phyloP scores from a whole-genome alignment of 2,113 vertebrate genomes.

The Macrotus californicus region DNA sequence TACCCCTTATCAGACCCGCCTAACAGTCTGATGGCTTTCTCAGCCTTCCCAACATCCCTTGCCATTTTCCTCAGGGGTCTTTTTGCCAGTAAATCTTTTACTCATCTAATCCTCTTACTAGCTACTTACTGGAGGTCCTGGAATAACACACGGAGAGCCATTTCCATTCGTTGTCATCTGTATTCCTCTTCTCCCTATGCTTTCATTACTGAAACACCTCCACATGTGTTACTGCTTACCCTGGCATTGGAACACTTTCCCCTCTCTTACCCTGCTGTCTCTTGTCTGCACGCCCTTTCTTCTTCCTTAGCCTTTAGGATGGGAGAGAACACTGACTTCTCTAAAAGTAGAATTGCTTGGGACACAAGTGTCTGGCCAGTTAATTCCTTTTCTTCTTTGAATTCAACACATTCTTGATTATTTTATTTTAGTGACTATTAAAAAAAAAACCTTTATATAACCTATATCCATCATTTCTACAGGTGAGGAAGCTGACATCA shows the following conservation, averaged over 20 bases:
- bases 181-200: not conserved
- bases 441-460: not conserved
- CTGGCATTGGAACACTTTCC: not conserved
- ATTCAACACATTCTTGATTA: not conserved
- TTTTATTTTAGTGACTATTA: not conserved
- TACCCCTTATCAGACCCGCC: not conserved
- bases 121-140: not conserved
- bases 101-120: not conserved
- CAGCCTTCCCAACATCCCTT: not conserved
- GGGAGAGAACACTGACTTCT: not conserved
- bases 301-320: not conserved
- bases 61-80: not conserved
- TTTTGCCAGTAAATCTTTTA: not conserved
- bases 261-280: not conserved
- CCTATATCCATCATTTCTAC: not conserved
- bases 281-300: not conserved
- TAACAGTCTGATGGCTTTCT: not conserved
- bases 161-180: not conserved
- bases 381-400: not conserved
- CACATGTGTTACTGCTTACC: not conserved
- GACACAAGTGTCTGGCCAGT: not conserved
- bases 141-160: not conserved
- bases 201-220: not conserved
- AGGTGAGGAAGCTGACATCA: not conserved
- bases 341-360: not conserved